Evolutionary conservation across 2,888 invertebrate genomes (phyloP).

Genomic region (Heteropelma amictum): DNA sequence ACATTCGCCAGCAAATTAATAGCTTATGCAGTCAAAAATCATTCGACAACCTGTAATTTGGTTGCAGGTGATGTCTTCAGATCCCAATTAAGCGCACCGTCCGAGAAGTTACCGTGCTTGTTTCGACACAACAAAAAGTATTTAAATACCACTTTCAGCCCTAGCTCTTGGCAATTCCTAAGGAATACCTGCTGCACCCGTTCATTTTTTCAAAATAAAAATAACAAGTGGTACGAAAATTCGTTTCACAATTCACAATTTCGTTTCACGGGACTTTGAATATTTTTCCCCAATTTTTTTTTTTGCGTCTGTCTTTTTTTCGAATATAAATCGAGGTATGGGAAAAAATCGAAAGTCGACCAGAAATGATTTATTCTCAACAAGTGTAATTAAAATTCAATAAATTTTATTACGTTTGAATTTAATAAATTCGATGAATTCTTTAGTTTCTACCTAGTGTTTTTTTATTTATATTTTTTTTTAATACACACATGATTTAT

Average conservation of each 20-base stretch:
- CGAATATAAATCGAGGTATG: no score
- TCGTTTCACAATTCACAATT: no score
- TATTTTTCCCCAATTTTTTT: no score
- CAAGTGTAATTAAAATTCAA: no score
- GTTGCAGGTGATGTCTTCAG: background rate
- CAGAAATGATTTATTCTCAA: no score
- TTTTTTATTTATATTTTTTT: no score
- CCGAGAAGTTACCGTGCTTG: constrained; percentile 6
- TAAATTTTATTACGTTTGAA: background rate
- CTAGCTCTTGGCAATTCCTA: background rate
- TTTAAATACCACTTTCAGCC: constrained; percentile 7
- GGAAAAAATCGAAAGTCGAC: no score
- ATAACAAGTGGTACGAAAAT: background rate
- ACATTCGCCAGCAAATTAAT: background rate
- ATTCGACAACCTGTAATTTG: constrained; percentile 1
- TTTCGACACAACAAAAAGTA: background rate
- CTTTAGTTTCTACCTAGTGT: background rate
- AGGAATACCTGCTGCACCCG: background rate
- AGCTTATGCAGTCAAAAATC: constrained; percentile 12
- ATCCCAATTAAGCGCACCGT: background rate
- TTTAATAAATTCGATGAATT: background rate
- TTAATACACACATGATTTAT: no score
- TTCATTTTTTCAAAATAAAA: background rate
- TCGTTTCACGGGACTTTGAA: no score
- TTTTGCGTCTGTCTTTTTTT: no score